These are phyloP conservation scores for Aythya fuligula DNA, from an alignment of 2,797 vertebrate species.

Conservation along the genomic window DNA sequence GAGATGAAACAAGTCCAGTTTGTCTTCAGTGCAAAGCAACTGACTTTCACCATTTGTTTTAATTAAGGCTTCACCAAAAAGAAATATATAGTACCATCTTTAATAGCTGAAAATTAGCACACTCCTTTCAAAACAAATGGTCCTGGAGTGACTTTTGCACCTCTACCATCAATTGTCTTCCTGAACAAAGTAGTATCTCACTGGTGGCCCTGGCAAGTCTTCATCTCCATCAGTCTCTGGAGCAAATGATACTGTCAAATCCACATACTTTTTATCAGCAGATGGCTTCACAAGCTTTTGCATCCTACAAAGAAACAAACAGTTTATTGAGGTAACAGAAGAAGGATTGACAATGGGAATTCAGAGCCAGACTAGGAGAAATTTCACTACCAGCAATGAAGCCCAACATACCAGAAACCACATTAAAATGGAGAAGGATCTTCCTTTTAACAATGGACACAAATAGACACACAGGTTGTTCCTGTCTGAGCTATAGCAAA, in stretches of 20 bases:
- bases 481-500: background rate
- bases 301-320: constrained; percentile 85
- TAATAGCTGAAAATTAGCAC: constrained; percentile 55
- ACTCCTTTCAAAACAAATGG: constrained; percentile 63
- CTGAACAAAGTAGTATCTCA: constrained; percentile 93
- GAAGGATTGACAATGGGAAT: background rate
- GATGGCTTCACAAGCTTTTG: constrained; percentile 97
- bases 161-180: constrained; percentile 77
- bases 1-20: constrained; percentile 66
- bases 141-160: constrained; percentile 67
- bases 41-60: constrained; percentile 64
- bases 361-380: background rate
- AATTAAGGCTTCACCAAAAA: constrained; percentile 81
- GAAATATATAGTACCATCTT: constrained; percentile 71
- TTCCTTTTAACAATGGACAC: background rate
- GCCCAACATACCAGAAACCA: background rate
- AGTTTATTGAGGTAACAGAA: background rate
- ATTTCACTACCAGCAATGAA: background rate
- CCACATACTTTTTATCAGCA: constrained; percentile 91
- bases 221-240: constrained; percentile 93
- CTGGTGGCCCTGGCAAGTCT: constrained; percentile 94
- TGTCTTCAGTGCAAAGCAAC: constrained; percentile 69
- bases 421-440: background rate
- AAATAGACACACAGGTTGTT: background rate
- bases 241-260: constrained; percentile 96